Evolutionary conservation across 2,888 invertebrate species (phyloP).

Genomic region (Synergus gifuensis): DNA sequence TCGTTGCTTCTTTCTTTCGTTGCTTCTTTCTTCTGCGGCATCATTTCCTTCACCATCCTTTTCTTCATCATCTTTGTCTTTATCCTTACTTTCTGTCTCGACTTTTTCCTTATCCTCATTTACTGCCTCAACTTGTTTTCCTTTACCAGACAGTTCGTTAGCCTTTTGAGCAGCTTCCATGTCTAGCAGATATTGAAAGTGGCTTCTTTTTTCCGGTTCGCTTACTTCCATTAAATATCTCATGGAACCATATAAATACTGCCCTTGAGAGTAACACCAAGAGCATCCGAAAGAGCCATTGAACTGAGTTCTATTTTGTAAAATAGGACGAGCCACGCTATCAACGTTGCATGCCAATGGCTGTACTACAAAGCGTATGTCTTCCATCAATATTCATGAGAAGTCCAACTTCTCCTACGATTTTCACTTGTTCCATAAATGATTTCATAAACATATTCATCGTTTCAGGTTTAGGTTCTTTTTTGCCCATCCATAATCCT

Average conservation of each 20-base stretch:
- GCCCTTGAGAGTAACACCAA: slow-evolving; percentile 38
- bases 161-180: not conserved
- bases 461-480: slow-evolving; percentile 31
- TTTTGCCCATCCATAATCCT: slow-evolving; percentile 38
- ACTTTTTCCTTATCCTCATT: slow-evolving; percentile 5
- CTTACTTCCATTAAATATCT: slow-evolving; percentile 36
- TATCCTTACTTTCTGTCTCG: not conserved
- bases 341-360: slow-evolving; percentile 20
- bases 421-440: slow-evolving; percentile 13
- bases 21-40: not conserved
- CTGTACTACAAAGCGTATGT: not conserved
- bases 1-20: too few species aligned
- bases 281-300: slow-evolving; percentile 37
- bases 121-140: not conserved
- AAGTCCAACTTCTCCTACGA: not conserved
- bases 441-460: slow-evolving; percentile 35
- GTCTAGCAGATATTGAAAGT: not conserved
- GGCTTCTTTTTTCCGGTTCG: not conserved
- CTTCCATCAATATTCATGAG: not conserved
- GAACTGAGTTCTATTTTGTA: slow-evolving; percentile 15
- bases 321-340: slow-evolving; percentile 19
- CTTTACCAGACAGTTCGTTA: not conserved
- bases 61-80: not conserved
- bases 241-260: not conserved
- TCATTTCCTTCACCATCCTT: not conserved